Conservation (phyloP, 2,113 vertebrate species). For the Himantopus leucocephalus region DNA sequence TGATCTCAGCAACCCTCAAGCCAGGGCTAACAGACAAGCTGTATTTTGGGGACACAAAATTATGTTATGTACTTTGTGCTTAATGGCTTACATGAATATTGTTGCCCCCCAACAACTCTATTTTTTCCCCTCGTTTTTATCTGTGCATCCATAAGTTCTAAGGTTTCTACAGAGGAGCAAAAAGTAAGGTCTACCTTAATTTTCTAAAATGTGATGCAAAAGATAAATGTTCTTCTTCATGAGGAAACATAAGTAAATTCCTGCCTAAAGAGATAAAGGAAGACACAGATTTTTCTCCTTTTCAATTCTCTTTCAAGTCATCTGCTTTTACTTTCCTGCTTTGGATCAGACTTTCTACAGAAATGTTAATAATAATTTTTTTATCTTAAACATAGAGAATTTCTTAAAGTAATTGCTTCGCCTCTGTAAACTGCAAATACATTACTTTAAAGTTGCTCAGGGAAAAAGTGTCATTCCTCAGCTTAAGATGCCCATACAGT, state of each 20-base stretch:
- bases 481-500: background rate
- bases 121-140: background rate
- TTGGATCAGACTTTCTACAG: background rate
- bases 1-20: background rate
- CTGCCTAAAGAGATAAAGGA: background rate
- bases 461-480: background rate
- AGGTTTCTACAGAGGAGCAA: background rate
- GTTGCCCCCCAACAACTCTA: rapidly evolving
- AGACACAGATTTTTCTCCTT: background rate
- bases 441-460: background rate
- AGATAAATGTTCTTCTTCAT: background rate
- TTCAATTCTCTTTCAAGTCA: background rate
- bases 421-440: background rate
- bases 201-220: background rate
- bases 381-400: background rate
- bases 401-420: background rate
- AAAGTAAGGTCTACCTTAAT: background rate
- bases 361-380: background rate
- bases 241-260: background rate
- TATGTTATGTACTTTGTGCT: background rate
- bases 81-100: background rate
- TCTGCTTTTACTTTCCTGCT: background rate
- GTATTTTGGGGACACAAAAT: background rate
- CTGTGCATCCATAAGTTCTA: background rate
- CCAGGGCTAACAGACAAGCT: background rate